Conservation (phyloP, 2,797 vertebrate genomes). For the Alauda arvensis region DNA sequence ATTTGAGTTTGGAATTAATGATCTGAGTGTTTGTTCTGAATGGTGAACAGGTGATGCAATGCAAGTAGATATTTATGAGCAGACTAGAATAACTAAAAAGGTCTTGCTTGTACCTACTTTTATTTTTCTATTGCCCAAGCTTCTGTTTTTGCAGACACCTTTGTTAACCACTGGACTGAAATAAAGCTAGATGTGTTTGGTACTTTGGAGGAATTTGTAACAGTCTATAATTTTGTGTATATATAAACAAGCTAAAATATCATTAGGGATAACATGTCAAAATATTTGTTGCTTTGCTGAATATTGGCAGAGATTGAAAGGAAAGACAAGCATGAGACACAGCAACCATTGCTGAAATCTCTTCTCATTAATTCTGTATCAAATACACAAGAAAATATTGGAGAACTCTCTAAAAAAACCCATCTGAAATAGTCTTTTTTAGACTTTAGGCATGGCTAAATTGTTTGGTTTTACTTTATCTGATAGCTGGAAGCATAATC, state of each 20-base stretch:
- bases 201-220: background rate
- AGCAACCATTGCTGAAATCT: background rate
- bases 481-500: background rate
- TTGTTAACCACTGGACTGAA: background rate
- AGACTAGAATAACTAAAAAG: background rate
- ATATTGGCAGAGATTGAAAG: background rate
- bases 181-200: background rate
- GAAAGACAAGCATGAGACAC: background rate
- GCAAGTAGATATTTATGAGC: background rate
- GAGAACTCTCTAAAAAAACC: background rate
- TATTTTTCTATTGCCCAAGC: background rate
- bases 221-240: background rate
- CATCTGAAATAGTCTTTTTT: background rate
- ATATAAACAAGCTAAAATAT: background rate
- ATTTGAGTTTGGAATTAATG: background rate
- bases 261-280: background rate
- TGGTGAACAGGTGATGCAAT: background rate
- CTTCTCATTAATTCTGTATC: background rate
- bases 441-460: background rate
- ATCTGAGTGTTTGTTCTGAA: background rate
- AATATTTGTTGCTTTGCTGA: background rate
- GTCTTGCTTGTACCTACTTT: accelerated
- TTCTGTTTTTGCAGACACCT: background rate
- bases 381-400: background rate
- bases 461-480: background rate